Percentiles rank a stretch among this genome's conserved stretches.
Evolutionary conservation across 2,113 vertebrate species (phyloP).

Genomic region (Odontesthes bonariensis): DNA sequence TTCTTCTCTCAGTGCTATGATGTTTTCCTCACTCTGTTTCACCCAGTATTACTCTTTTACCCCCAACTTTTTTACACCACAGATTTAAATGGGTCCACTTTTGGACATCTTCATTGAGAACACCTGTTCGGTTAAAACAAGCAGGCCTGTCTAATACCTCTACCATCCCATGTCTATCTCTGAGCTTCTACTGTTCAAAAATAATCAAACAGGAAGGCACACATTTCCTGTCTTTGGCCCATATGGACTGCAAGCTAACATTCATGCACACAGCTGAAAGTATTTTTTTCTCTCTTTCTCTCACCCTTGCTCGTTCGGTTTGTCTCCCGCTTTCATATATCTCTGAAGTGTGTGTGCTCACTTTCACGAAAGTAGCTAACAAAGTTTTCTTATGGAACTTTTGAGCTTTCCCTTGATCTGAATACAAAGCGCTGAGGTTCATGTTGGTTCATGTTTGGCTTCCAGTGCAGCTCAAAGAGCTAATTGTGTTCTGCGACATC

Average conservation of each 20-base stretch:
- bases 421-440: slow-evolving; percentile 60
- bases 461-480: slow-evolving; percentile 58
- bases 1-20: slow-evolving; percentile 70
- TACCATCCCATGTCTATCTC: slow-evolving; percentile 44
- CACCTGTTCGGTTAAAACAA: slow-evolving; percentile 79
- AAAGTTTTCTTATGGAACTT: slow-evolving; percentile 53
- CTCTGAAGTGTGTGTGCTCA: slow-evolving; percentile 38
- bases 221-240: slow-evolving; percentile 58
- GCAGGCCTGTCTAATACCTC: slow-evolving; percentile 61
- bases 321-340: slow-evolving; percentile 21
- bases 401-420: slow-evolving; percentile 71
- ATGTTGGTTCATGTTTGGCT: slow-evolving; percentile 73
- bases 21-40: slow-evolving; percentile 60
- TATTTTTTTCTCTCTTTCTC: slow-evolving; percentile 15
- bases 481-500: slow-evolving; percentile 69
- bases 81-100: slow-evolving; percentile 45
- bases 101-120: slow-evolving; percentile 66
- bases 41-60: slow-evolving; percentile 59
- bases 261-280: slow-evolving; percentile 15
- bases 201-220: slow-evolving; percentile 68
- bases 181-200: slow-evolving; percentile 61
- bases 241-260: slow-evolving; percentile 48
- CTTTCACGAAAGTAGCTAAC: slow-evolving; percentile 43
- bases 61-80: slow-evolving; percentile 18
- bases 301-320: slow-evolving; percentile 42